Evolutionary conservation across 1,140 invertebrate species (phyloP).

Genomic region (Tetramorium alpestre): DNA sequence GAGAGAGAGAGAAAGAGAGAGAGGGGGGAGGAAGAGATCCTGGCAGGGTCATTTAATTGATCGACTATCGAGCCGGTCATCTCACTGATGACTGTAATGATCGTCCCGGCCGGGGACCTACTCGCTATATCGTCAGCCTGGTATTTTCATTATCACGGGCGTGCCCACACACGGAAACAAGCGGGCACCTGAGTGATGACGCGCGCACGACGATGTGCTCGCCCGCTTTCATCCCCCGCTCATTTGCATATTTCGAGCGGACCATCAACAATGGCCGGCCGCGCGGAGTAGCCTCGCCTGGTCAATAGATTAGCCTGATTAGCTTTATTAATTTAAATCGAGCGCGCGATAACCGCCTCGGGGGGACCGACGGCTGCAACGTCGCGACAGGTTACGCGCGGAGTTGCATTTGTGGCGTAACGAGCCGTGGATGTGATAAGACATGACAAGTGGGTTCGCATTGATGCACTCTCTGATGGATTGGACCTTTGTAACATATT

Average conservation of each 20-base stretch:
- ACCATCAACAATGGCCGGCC: slow-evolving; percentile 65
- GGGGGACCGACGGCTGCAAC: neutral
- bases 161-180: slow-evolving; percentile 47
- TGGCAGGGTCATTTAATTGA: slow-evolving; percentile 76
- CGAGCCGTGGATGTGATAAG: slow-evolving; percentile 10
- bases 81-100: slow-evolving; percentile 78
- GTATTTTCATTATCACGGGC: slow-evolving; percentile 81
- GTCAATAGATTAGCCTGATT: slow-evolving; percentile 77
- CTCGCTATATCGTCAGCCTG: slow-evolving; percentile 68
- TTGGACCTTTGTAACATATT: slow-evolving; percentile 7
- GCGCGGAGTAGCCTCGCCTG: slow-evolving; percentile 25
- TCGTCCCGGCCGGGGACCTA: slow-evolving; percentile 56
- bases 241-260: slow-evolving; percentile 80
- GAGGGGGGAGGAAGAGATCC: slow-evolving; percentile 14
- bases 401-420: slow-evolving; percentile 4
- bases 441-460: neutral
- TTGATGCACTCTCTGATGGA: neutral
- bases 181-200: slow-evolving; percentile 74
- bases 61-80: slow-evolving; percentile 77
- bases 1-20: neutral
- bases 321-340: slow-evolving; percentile 80
- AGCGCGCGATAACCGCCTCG: slow-evolving; percentile 48
- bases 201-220: slow-evolving; percentile 41
- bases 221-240: slow-evolving; percentile 69
- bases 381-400: neutral